These are phyloP conservation scores for Platichthys stellatus DNA, from an alignment of 2,113 vertebrate genomes.

Conservation along the genomic window DNA sequence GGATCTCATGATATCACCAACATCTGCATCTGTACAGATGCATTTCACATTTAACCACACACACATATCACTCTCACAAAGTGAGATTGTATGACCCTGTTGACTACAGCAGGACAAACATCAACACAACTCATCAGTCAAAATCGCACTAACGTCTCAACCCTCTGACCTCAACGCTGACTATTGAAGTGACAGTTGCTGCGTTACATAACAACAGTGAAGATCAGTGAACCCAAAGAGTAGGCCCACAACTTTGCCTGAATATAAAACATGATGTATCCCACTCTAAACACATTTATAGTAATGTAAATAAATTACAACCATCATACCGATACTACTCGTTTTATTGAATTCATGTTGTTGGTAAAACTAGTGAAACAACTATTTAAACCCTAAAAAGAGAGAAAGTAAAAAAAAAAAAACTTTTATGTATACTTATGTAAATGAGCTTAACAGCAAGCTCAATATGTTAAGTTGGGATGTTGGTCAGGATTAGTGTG, in stretches of 20 bases:
- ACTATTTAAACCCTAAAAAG: not conserved
- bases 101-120: slow-evolving; percentile 34
- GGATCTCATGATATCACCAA: not conserved
- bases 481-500: no score
- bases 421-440: no score
- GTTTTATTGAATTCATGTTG: not conserved
- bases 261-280: slow-evolving; percentile 18
- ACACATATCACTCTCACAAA: not conserved
- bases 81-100: not conserved
- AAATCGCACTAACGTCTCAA: slow-evolving; percentile 30
- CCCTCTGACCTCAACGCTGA: slow-evolving; percentile 49
- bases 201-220: slow-evolving; percentile 65
- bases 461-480: no score
- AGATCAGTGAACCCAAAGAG: slow-evolving; percentile 48
- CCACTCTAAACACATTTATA: not conserved
- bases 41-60: not conserved
- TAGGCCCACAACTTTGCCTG: slow-evolving; percentile 21
- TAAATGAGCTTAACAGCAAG: no score
- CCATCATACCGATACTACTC: not conserved
- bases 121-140: slow-evolving; percentile 32
- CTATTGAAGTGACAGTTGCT: slow-evolving; percentile 62
- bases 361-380: not conserved
- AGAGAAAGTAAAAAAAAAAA: not conserved
- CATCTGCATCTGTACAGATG: no score
- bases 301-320: not conserved